A percentile compares a stretch with the other conserved stretches of the same genome.
Conservation (phyloP, 2,888 invertebrate genomes). For the Acanthosepion lycidas region DNA sequence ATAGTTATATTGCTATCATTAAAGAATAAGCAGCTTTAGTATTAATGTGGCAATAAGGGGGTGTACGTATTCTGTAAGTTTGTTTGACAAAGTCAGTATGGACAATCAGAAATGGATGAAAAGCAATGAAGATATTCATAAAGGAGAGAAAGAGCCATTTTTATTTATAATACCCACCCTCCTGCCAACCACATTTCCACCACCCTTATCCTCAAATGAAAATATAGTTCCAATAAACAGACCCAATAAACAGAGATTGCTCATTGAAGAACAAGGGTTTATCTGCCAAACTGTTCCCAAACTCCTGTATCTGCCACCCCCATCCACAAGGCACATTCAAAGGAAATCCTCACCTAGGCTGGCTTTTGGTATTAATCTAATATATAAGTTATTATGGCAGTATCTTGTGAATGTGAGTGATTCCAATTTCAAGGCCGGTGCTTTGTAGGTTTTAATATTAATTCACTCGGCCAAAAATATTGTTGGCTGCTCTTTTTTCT, state of each 20-base stretch:
- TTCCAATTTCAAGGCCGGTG: neutral
- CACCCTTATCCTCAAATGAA: neutral
- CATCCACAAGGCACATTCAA: neutral
- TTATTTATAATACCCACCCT: neutral
- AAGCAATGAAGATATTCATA: neutral
- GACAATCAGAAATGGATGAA: neutral
- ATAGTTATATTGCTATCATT: too few species aligned
- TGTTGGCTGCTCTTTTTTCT: neutral
- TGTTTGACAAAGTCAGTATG: neutral
- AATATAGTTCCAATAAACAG: neutral
- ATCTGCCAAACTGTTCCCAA: neutral
- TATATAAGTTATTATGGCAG: neutral
- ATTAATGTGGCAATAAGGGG: too few species aligned
- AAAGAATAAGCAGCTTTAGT: too few species aligned
- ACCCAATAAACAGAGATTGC: slow-evolving; percentile 21
- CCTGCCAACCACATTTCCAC: neutral
- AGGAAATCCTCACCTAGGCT: neutral
- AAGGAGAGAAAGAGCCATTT: neutral
- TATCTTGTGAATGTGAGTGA: neutral
- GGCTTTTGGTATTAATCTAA: neutral
- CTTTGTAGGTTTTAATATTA: neutral
- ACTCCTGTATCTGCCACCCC: neutral
- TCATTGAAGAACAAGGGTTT: neutral
- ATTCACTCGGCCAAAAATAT: neutral
- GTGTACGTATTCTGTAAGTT: neutral